These are phyloP conservation scores for Ciconia boyciana DNA, from an alignment of 2,113 vertebrate species.

Conservation along the genomic window DNA sequence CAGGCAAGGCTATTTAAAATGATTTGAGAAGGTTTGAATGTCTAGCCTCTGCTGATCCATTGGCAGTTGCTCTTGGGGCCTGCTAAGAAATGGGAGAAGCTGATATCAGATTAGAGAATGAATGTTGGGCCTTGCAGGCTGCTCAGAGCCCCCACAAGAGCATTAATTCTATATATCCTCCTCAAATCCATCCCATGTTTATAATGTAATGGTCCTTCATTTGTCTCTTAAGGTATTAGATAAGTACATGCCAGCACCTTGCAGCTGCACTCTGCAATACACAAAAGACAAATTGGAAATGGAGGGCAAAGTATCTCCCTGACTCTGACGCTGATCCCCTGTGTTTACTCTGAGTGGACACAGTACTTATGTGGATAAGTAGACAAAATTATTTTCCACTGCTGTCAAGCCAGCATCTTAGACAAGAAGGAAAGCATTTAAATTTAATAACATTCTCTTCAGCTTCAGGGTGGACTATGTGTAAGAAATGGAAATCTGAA, in stretches of 20 bases:
- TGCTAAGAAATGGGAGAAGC: conserved; percentile 7
- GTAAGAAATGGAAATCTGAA: neutral
- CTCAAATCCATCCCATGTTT: neutral
- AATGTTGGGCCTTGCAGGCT: neutral
- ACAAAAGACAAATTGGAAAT: neutral
- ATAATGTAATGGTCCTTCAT: neutral
- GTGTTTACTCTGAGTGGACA: neutral
- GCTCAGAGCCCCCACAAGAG: neutral
- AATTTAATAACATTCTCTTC: neutral
- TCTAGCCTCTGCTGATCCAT: conserved; percentile 3
- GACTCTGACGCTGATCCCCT: accelerated
- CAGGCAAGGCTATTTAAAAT: neutral
- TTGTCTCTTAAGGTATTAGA: neutral
- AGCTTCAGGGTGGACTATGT: neutral
- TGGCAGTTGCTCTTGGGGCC: neutral
- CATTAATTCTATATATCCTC: neutral
- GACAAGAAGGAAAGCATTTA: neutral
- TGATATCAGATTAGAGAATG: neutral
- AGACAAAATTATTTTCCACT: neutral
- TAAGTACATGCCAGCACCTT: neutral
- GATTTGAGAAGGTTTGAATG: neutral
- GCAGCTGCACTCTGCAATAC: neutral
- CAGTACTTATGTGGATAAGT: neutral
- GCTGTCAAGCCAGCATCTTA: neutral
- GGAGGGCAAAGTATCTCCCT: neutral